Base-by-base conservation (phyloP, 2,113 vertebrate species). In the Ibidorhyncha struthersii region DNA sequence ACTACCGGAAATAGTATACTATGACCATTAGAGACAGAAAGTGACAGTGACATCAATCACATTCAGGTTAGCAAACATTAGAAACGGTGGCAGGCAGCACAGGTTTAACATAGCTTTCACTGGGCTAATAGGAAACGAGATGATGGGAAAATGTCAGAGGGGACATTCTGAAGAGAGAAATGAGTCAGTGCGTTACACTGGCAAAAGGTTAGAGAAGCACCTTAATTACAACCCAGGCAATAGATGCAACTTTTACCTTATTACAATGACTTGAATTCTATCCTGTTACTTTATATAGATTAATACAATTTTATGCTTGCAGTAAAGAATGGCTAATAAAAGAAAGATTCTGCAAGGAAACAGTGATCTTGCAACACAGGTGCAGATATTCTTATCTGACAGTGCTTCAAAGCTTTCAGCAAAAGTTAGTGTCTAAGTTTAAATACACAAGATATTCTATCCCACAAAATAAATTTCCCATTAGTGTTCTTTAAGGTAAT, bases 311-410 rank as follows among this genome's bases (percentile, higher is more conserved):
- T 73, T 55, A 58, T 3, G 2, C 21, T 22, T 20, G 23, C 32
- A 67, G 2, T 71, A 94, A 81, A 65, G 27, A 49, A 63, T 9
- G 19, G n/a, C 23, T 66, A 38, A 55, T 19, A 45, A 63, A 73
- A 47, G 25, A 43, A 59, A 16, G 17, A 73, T 78, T 82, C n/a
- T 58, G n/a, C 13, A 56, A 36, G 27, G 80, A 59, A 77, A n/a
- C 0, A 0, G 9, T 77, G 13, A 43, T 38, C 38, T 41, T 69
- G 17, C 32, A 67, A 26, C 32, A 34, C 0, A 1, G 6, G 14
- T 62, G 12, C 34, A 77, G 21, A 10, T 40, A 34, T 6, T 77
- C 18, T 47, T 8, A 55, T 2, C 6, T 34, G 32, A 69, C 63
- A 85, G 69, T 4, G 1, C 12, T 53, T n/a, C 43, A 58, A 81